Conservation (phyloP, 2,113 vertebrate genomes). For the Apodemus sylvaticus region DNA sequence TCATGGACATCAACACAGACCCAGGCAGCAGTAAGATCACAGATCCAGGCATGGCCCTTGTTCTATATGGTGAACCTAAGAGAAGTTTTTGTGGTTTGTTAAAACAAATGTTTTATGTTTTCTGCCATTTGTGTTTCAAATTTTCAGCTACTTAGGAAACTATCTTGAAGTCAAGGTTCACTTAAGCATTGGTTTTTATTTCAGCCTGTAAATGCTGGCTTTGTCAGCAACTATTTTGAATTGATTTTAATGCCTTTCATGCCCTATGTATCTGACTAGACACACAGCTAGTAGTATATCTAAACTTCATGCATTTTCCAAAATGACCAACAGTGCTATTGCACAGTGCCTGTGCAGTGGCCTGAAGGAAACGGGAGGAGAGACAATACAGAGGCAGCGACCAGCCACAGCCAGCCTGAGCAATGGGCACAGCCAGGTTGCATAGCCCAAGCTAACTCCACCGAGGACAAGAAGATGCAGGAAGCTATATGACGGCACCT, state of each 20-base stretch:
- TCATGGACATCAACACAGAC: no score
- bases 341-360: neutral
- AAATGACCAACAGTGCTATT: neutral
- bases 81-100: neutral
- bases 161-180: neutral
- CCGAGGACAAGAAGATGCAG: neutral
- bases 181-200: neutral
- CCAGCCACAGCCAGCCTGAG: neutral
- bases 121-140: neutral
- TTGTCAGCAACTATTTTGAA: neutral
- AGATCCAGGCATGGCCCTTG: no score
- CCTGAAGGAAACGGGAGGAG: neutral
- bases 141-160: neutral
- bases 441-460: neutral
- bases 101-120: neutral
- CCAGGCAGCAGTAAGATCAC: no score
- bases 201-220: neutral
- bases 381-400: neutral
- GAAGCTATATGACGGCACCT: neutral
- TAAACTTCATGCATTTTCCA: neutral
- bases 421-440: neutral
- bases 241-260: neutral
- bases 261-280: neutral
- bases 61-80: neutral
- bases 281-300: neutral